Evolutionary conservation across 1,140 invertebrate genomes (phyloP).

Genomic region (Aphaenogaster ashmeadi): DNA sequence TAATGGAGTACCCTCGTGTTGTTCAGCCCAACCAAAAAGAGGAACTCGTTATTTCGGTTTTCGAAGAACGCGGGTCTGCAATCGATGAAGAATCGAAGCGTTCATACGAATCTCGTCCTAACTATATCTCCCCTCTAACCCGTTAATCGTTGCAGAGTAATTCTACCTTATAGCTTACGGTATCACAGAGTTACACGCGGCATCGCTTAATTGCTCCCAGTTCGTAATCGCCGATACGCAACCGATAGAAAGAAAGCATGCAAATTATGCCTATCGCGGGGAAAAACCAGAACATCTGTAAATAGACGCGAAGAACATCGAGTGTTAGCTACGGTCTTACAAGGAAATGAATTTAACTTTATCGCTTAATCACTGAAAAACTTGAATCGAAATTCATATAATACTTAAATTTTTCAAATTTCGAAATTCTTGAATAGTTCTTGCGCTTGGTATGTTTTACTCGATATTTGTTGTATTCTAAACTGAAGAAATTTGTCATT

Average conservation of each 20-base stretch:
- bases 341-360: background rate
- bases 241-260: conserved; percentile 67
- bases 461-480: background rate
- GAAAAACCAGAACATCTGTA: conserved; percentile 24
- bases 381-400: background rate
- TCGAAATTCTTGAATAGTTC: background rate
- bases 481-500: background rate
- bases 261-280: conserved; percentile 29
- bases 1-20: background rate
- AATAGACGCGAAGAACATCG: conserved; percentile 66
- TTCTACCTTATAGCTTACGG: conserved; percentile 85
- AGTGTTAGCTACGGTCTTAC: background rate
- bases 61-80: conserved; percentile 25
- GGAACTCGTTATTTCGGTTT: conserved; percentile 36
- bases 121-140: conserved; percentile 40
- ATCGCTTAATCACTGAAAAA: background rate
- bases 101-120: conserved; percentile 67
- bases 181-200: conserved; percentile 86
- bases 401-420: background rate
- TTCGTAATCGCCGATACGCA: conserved; percentile 72
- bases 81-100: conserved; percentile 67
- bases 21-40: conserved; percentile 32
- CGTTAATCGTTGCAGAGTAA: conserved; percentile 82
- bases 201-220: conserved; percentile 81
- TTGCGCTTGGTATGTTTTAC: background rate